A percentile compares a stretch with the other conserved stretches of the same genome.
Conservation (phyloP, 2,888 invertebrate genomes). For the Cecidostiba fungosa region DNA sequence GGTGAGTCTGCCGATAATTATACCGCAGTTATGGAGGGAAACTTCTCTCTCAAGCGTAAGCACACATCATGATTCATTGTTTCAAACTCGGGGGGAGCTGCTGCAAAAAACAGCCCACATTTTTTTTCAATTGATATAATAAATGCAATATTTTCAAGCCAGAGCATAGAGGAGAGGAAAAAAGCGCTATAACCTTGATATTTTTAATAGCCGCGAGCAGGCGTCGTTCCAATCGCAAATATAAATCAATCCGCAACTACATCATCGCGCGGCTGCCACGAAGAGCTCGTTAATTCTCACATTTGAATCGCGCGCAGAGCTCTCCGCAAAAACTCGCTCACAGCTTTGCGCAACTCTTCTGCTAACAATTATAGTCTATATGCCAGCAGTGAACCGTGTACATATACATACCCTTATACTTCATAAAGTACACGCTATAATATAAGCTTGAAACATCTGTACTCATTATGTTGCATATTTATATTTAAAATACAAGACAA, state of each 20-base stretch:
- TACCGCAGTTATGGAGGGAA: background rate
- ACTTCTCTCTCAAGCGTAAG: constrained; percentile 22
- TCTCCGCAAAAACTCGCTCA: constrained; percentile 55
- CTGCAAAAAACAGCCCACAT: too few species aligned
- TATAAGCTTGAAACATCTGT: too few species aligned
- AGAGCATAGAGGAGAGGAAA: background rate
- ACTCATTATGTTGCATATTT: too few species aligned
- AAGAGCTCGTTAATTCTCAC: constrained; percentile 57
- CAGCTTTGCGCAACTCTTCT: constrained; percentile 49
- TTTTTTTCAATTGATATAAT: background rate
- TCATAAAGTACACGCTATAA: background rate
- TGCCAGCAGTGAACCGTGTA: background rate
- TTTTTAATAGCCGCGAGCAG: constrained; percentile 54
- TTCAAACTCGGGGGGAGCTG: background rate
- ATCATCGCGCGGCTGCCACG: constrained; percentile 39
- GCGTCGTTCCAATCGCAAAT: constrained; percentile 54
- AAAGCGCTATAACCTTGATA: constrained; percentile 54
- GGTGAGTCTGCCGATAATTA: constrained; percentile 48
- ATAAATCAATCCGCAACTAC: constrained; percentile 60
- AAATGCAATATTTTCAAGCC: background rate
- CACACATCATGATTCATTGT: constrained; percentile 34
- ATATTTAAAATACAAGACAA: too few species aligned
- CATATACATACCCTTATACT: background rate
- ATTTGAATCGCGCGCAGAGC: constrained; percentile 46
- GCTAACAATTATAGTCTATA: constrained; percentile 41